A percentile compares a stretch with the other conserved stretches of the same genome.
phyloP scores from a whole-genome alignment of 2,797 vertebrate genomes.

The Miopithecus talapoin region DNA sequence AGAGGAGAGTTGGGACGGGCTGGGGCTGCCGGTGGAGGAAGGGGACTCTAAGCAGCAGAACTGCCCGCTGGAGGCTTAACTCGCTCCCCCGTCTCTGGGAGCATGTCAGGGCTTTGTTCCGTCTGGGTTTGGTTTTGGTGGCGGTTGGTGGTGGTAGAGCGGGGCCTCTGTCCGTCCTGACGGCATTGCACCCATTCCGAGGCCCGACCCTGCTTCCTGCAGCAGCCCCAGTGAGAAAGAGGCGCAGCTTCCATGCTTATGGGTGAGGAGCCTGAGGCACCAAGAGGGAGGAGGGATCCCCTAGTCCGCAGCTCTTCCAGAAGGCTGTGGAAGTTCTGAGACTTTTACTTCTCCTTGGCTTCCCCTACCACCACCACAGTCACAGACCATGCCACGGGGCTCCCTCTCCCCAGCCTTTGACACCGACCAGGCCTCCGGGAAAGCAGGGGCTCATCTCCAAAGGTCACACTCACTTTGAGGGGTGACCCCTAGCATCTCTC shows the following conservation, averaged over 20 bases:
- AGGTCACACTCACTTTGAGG: neutral
- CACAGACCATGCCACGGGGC: neutral
- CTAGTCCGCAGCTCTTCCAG: neutral
- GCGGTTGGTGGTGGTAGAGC: rapidly evolving
- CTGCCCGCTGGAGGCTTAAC: no score
- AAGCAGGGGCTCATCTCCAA: neutral
- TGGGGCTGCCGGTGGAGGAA: neutral
- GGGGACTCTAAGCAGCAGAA: neutral
- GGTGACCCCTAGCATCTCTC: neutral
- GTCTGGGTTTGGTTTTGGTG: neutral
- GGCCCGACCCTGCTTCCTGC: neutral
- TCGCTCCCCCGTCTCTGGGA: rapidly evolving
- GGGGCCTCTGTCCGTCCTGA: rapidly evolving
- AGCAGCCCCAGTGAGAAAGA: neutral
- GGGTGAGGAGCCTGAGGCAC: neutral
- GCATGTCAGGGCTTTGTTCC: neutral
- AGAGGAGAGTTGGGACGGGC: rapidly evolving
- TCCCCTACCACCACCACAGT: no score
- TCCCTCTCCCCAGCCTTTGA: neutral
- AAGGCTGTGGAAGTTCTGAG: neutral
- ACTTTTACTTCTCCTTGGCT: neutral
- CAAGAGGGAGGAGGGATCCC: neutral
- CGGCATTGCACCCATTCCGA: rapidly evolving
- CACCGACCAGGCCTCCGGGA: neutral
- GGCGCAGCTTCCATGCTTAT: neutral